phyloP scores from a whole-genome alignment of 2,113 vertebrate species.

The Melanostigma gelatinosum region DNA sequence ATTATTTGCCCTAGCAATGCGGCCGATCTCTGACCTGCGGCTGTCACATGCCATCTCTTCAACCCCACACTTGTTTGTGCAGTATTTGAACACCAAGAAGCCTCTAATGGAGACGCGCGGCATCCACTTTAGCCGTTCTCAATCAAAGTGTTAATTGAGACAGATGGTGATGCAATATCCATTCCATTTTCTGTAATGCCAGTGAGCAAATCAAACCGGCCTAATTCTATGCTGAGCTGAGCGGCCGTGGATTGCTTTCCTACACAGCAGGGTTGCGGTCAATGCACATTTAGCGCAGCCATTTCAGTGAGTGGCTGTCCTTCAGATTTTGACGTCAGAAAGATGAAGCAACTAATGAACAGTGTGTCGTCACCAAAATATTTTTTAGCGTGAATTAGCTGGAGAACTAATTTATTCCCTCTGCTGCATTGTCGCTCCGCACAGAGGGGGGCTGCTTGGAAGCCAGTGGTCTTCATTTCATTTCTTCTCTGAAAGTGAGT shows the following conservation, averaged over 20 bases:
- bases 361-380: conserved; percentile 50
- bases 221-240: conserved; percentile 60
- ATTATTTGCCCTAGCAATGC: conserved; percentile 53
- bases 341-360: conserved; percentile 21
- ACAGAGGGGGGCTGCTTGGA: background rate
- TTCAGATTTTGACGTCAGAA: conserved; percentile 47
- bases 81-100: conserved; percentile 58
- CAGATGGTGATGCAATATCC: conserved; percentile 74
- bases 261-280: conserved; percentile 44
- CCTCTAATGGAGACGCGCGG: conserved; percentile 59
- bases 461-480: background rate
- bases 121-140: conserved; percentile 65
- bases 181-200: conserved; percentile 69
- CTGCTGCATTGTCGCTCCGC: conserved; percentile 3
- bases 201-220: conserved; percentile 60
- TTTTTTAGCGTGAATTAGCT: conserved; percentile 29
- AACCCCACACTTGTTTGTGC: conserved; percentile 44
- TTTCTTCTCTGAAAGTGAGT: conserved; percentile 5
- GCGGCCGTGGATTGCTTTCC: conserved; percentile 41
- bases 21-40: conserved; percentile 62
- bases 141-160: conserved; percentile 75
- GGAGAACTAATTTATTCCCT: conserved; percentile 16
- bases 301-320: conserved; percentile 38
- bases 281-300: conserved; percentile 41
- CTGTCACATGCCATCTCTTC: conserved; percentile 65